Base-by-base conservation (phyloP, 2,797 vertebrate genomes). In the Peromyscus attwateri region DNA sequence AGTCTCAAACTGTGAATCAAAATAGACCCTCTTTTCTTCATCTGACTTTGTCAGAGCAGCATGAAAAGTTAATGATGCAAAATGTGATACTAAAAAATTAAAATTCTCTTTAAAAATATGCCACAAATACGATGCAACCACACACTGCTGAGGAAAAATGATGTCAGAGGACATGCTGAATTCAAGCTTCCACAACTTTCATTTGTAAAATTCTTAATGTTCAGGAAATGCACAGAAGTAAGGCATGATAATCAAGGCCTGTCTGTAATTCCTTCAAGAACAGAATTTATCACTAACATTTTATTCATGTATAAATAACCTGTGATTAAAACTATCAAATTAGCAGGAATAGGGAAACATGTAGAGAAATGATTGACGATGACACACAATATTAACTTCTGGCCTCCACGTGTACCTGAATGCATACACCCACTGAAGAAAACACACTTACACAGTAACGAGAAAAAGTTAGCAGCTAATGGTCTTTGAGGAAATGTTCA, bases 221-320 rank as follows among this genome's bases (percentile, higher is more conserved):
- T n/a, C 9, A n/a, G 4, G 14, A 10, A 80, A 27, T 66, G 8
- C 21, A 90, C 25, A 13, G 37, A 27, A n/a, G 0, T 66, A 40
- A 64, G 37, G 13, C 25, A 49, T 37, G 13, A 37, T 66, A 29
- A 52, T 37, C 9, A 46, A 49, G 8, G 23, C 9, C 52, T 79
- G 14, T 17, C 23, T 37, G 3, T 3, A 21, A 88, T 7, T 77
- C 66, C 7, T 84, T 92, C 77, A 89, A 34, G 19, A 76, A 11
- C 34, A 25, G 3, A 79, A 25, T 93, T 97, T 64, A 84, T 93
- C 60, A 83, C 1, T 73, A 27, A 4, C 83, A 7, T 95, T 95
- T 43, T 85, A 49, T 83, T 89, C 27, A 55, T 2, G 82, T 46
- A 46, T 62, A 62, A 62, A 70, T 70, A n/a, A 19, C 7, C 16